phyloP scores from a whole-genome alignment of 2,888 invertebrate genomes.

The Nephrotoma guestfalica region DNA sequence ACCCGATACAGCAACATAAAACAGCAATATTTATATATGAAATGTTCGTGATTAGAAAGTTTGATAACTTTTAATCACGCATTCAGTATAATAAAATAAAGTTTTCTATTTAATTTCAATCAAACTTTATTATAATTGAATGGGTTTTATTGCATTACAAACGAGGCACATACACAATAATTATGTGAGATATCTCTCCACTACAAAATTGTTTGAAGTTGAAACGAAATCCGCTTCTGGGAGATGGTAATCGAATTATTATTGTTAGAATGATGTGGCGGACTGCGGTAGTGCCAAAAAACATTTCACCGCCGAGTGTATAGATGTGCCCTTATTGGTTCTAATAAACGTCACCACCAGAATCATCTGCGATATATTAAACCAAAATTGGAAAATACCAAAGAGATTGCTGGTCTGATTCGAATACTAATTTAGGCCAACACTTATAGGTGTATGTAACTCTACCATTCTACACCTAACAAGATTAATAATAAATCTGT shows the following conservation, averaged over 20 bases:
- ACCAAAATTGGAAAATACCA: too few relatives aligned
- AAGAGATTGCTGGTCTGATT: not conserved
- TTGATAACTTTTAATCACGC: not conserved
- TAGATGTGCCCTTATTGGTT: too few relatives aligned
- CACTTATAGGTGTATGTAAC: not conserved
- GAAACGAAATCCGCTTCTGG: too few relatives aligned
- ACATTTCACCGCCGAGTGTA: too few relatives aligned
- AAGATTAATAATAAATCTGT: not conserved
- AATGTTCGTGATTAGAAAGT: not conserved
- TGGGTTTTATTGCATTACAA: not conserved
- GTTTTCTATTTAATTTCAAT: not conserved
- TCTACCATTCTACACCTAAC: not conserved
- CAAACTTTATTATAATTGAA: not conserved
- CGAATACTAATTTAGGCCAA: not conserved
- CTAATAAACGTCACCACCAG: too few relatives aligned
- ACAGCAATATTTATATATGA: not conserved
- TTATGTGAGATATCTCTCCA: too few relatives aligned
- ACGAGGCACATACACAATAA: not conserved
- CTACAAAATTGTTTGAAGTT: too few relatives aligned
- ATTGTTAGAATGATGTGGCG: too few relatives aligned
- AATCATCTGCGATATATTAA: too few relatives aligned
- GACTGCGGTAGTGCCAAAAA: too few relatives aligned
- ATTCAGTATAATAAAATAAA: not conserved
- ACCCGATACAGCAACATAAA: not conserved
- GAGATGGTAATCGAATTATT: too few relatives aligned